These are phyloP conservation scores for Ricordea florida DNA, from an alignment of 92 coral and sea anemone species.

Conservation along the genomic window DNA sequence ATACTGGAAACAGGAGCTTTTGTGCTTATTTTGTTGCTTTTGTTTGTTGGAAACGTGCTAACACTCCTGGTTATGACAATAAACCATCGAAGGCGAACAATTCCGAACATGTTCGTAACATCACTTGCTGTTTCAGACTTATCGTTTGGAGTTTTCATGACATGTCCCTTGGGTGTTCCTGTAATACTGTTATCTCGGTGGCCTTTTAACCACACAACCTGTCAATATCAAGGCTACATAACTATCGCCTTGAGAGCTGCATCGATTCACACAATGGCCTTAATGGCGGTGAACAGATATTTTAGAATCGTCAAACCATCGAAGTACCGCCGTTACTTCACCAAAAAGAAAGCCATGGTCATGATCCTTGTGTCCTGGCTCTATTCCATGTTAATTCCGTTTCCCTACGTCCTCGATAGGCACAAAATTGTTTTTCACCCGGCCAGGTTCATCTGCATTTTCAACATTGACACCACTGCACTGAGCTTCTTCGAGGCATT, in stretches of 20 bases:
- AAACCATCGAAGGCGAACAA: conserved; percentile 32
- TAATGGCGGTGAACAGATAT: conserved; percentile 64
- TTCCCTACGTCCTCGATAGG: conserved; percentile 56
- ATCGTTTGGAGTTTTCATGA: conserved; percentile 34
- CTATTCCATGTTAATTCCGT: conserved; percentile 23
- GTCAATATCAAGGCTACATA: conserved; percentile 64
- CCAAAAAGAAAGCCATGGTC: conserved; percentile 4
- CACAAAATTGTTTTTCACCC: conserved; percentile 39
- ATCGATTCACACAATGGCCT: conserved; percentile 60
- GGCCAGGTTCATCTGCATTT: not conserved
- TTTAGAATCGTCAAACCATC: conserved; percentile 50
- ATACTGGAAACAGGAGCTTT: conserved; percentile 30
- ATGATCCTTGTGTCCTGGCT: conserved; percentile 40
- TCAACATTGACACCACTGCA: not conserved
- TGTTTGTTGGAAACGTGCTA: conserved; percentile 52
- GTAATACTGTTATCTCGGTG: conserved; percentile 28
- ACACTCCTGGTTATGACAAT: conserved; percentile 38
- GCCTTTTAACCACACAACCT: conserved; percentile 44
- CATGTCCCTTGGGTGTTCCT: conserved; percentile 32
- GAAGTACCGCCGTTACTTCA: conserved; percentile 44
- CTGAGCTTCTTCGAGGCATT: not conserved
- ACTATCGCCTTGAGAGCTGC: conserved; percentile 33
- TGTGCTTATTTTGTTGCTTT: conserved; percentile 1
- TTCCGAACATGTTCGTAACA: conserved; percentile 47
- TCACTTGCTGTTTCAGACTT: conserved; percentile 65